phyloP scores from a whole-genome alignment of 2,797 vertebrate species.

The Syngnathus acus region DNA sequence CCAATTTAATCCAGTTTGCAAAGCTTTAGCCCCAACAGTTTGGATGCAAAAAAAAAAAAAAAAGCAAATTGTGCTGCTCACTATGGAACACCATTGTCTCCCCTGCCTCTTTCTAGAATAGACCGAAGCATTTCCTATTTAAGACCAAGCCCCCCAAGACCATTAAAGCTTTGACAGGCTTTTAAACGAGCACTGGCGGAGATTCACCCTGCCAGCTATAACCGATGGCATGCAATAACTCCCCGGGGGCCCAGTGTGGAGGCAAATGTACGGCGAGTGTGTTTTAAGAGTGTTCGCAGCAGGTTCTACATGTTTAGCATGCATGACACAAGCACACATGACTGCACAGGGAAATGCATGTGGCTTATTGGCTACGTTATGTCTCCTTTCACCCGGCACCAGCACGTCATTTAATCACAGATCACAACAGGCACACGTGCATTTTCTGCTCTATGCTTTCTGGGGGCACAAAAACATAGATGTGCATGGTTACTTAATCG shows the following conservation, averaged over 20 bases:
- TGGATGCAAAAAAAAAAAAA: constrained; percentile 22
- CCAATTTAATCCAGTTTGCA: constrained; percentile 42
- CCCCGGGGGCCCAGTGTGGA: constrained; percentile 19
- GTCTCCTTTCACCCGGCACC: constrained; percentile 51
- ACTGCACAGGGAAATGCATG: constrained; percentile 42
- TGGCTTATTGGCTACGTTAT: constrained; percentile 43
- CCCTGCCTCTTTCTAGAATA: constrained; percentile 31
- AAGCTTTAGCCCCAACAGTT: constrained; percentile 41
- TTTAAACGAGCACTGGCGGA: constrained; percentile 51
- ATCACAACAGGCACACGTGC: constrained; percentile 16
- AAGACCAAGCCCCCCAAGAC: constrained; percentile 38
- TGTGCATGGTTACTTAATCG: constrained; percentile 11
- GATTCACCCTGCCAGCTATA: constrained; percentile 48
- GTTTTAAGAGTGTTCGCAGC: constrained; percentile 23
- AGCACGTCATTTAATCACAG: constrained; percentile 42
- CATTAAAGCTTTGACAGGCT: constrained; percentile 54
- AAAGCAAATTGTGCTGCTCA: constrained; percentile 27
- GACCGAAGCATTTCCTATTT: constrained; percentile 40
- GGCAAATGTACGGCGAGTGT: constrained; percentile 33
- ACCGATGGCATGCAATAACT: constrained; percentile 50
- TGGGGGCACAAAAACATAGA: constrained; percentile 15
- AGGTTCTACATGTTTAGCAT: constrained; percentile 35
- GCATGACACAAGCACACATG: constrained; percentile 44
- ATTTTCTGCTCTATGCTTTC: constrained; percentile 21
- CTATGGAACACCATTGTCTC: constrained; percentile 16